These are phyloP conservation scores for Apocheima hispidaria DNA, from an alignment of 2,888 invertebrate genomes.

Conservation along the genomic window DNA sequence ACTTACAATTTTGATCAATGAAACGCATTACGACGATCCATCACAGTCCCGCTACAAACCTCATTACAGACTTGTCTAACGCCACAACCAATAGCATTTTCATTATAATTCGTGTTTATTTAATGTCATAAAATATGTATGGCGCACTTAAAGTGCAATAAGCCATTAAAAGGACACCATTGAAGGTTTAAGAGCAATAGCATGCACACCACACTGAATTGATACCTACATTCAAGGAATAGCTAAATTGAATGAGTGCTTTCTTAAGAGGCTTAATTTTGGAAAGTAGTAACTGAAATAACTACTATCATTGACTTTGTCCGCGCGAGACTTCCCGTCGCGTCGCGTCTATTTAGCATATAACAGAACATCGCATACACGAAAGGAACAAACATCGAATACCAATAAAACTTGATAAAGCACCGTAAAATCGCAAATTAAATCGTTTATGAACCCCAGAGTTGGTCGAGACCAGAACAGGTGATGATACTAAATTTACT, in stretches of 20 bases:
- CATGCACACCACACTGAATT: conserved; percentile 30
- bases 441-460: conserved; percentile 32
- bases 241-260: conserved; percentile 24
- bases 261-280: conserved; percentile 16
- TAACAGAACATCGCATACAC: conserved; percentile 40
- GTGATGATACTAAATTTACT: conserved; percentile 33
- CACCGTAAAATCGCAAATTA: conserved; percentile 49
- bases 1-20: conserved; percentile 30
- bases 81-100: conserved; percentile 24
- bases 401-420: conserved; percentile 46
- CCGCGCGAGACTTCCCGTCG: conserved; percentile 47
- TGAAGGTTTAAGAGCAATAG: conserved; percentile 26
- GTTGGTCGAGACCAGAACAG: conserved; percentile 30
- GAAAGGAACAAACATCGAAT: conserved; percentile 34
- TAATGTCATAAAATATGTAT: conserved; percentile 28
- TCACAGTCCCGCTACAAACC: conserved; percentile 32
- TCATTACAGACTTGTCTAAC: conserved; percentile 22
- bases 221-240: conserved; percentile 31
- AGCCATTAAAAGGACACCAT: conserved; percentile 33
- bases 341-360: conserved; percentile 53
- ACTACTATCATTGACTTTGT: conserved; percentile 54
- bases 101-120: conserved; percentile 30
- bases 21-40: conserved; percentile 32
- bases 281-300: conserved; percentile 2
- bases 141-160: conserved; percentile 27